Conservation (phyloP, 2,888 invertebrate genomes). For the Cephonodes hylas region DNA sequence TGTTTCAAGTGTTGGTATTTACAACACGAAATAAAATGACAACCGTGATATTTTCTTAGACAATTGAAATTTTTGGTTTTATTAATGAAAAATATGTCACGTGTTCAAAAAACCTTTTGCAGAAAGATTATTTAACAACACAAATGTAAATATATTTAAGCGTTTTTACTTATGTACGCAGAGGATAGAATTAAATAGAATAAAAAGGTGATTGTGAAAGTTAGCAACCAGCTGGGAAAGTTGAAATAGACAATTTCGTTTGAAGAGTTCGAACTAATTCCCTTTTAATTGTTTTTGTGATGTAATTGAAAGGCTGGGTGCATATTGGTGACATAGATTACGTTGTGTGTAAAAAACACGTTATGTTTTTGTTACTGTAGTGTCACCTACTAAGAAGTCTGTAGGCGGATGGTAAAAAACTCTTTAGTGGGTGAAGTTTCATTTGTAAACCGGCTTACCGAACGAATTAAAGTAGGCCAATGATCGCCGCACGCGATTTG, state of each 20-base stretch:
- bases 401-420: constrained; percentile 37
- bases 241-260: background rate
- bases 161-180: no score
- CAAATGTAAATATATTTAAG: no score
- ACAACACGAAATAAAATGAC: background rate
- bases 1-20: background rate
- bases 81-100: background rate
- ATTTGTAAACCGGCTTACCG: constrained; percentile 44
- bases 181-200: background rate
- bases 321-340: background rate
- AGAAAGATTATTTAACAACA: no score
- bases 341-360: background rate
- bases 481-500: constrained; percentile 52
- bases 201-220: background rate
- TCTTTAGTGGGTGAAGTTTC: constrained; percentile 41
- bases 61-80: background rate
- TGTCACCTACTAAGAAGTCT: constrained; percentile 20
- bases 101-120: no score
- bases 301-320: background rate
- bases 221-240: background rate
- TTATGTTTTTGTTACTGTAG: background rate
- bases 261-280: background rate
- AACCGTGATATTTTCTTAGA: background rate
- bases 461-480: constrained; percentile 54
- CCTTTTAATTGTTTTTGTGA: background rate